Base-by-base conservation (phyloP, 2,113 vertebrate species). In the Galeopterus variegatus region DNA sequence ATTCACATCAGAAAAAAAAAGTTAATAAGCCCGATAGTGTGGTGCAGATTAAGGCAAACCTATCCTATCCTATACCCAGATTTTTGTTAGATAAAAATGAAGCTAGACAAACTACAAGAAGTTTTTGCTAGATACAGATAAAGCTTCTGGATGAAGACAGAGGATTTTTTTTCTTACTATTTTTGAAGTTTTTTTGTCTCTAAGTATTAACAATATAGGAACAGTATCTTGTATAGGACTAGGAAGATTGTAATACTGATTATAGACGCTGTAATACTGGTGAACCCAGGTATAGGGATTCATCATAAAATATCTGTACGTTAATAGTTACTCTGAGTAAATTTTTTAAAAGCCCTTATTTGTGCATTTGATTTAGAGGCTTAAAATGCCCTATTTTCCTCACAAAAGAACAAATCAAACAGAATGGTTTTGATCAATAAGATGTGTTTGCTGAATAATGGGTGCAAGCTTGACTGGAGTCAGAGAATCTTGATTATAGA, bases 31-130 rank as follows among this genome's bases (percentile, higher is more conserved):
- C 94, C 54, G 15, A 80, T 6, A 33, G 11, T 41, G 3, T 48
- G 21, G 8, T 54, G 48, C 45, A 94, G 79, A 67, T 60, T 77
- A 72, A 6, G 15, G 12, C 2, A 31, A 95, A 70, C 33, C 2
- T 94, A 52, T 85, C 89, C 26, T 88, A 26, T 89, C 26, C 56
- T 69, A 48, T 12, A 70, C 23, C 26, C n/a, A 80, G 33, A 14
- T 41, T 93, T 85, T 92, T 58, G 26, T 72, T 90, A 81, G n/a
- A 76, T 90, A 41, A 77, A 90, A 82, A 82, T 56, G n/a, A 97
- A 75, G 50, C 41, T 81, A 52, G 14, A 18, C 62, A 80, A 88
- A 28, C 52, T 83, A 64, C 6, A 54, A 50, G 18, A 64, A 5
- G 60, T 65, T 54, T 83, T 80, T 90, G 19, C 31, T 72, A 65